Evolutionary conservation across 1,140 invertebrate species (phyloP), one percentile per base, ranked within the genome.

Genomic region (Choristoneura fumiferana): DNA sequence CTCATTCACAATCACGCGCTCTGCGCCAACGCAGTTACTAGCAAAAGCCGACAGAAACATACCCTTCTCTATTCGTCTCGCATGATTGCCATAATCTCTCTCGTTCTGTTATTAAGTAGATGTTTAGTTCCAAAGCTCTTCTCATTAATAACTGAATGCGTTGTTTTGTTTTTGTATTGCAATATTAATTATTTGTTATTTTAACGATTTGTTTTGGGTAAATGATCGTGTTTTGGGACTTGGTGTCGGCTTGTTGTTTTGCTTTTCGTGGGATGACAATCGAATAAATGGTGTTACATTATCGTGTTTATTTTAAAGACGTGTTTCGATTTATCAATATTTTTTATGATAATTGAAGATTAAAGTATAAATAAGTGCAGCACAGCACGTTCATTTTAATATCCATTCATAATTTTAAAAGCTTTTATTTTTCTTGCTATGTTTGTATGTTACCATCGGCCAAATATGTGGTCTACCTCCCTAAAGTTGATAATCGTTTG

Each of bases 121-220:
- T 49, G 43, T 49, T 49, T 29, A 49, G 22, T 49, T 49, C 22
- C 43, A 49, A 49, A 49, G 43, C 43, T 49, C 18, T 49, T 6
- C 17, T 49, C 43, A 49, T 49, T 49, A 49, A 22, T 29, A 49
- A 49, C 43, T 22, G 43, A 43, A 43, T 43, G 22, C 12, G 43
- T 33, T 49, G 18, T 45, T 49, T 15, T 49, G 22, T 49, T 49
- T 9, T 33, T 49, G 12, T 29, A 6, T 33, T 9, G 15, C 15
- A 10, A 13, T 49, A 49, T 49, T 45, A 45, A 49, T 49, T 49
- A n/a, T 22, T 49, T 49, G 0, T 45, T 33, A 49, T 49, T 33
- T 49, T 49, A 49, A 49, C 43, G 43, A 49, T 49, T 49, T 49
- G 43, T 49, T 49, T 49, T 49, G 43, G 22, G 43, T 49, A 22